Base-by-base conservation (phyloP, 2,888 invertebrate genomes). In the Drosophila parthenogenetica region DNA sequence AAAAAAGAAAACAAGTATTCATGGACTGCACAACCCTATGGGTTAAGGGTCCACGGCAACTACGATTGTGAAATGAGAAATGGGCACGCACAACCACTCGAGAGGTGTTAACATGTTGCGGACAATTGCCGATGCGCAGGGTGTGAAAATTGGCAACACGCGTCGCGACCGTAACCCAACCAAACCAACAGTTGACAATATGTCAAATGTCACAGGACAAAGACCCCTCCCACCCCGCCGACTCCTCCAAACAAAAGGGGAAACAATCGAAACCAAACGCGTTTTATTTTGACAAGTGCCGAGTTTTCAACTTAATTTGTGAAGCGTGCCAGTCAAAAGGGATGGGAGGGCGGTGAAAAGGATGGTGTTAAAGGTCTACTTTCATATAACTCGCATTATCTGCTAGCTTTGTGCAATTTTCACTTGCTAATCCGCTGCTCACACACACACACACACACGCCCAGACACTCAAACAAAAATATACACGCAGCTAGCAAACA, bases 251-350 rank as follows among this genome's bases (percentile, higher is more conserved):
- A 64, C 68, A 75, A 66, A 55, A 50, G 54, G 40, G 54, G 37
- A 35, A 74, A 53, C 59, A 63, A 73, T 49, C 55, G 63, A 65
- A 69, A 64, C 51, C 64, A 68, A 53, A 49, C 71, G 69, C 76
- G 80, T 81, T 85, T 78, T 91, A 85, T 91, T 91, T 90, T 91
- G 91, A 91, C 91, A 91, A 91, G 92, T 91, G 91, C 71, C 90
- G 77, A 79, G 82, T 83, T 77, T 80, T 89, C 73, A 90, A 78
- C 83, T 89, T 89, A 83, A 87, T 87, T 82, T 89, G 77, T 74
- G 79, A 75, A 89, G 85, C 79, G 89, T 87, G 89, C 75, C 70
- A 48, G 37, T 51, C 69, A 59, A 64, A 13, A 74, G 37, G 61
- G 32, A 14, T 19, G 13, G 0, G 14, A 7, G 5, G 25, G 19